phyloP scores from a whole-genome alignment of 2,113 vertebrate genomes.

The Colaptes auratus region DNA sequence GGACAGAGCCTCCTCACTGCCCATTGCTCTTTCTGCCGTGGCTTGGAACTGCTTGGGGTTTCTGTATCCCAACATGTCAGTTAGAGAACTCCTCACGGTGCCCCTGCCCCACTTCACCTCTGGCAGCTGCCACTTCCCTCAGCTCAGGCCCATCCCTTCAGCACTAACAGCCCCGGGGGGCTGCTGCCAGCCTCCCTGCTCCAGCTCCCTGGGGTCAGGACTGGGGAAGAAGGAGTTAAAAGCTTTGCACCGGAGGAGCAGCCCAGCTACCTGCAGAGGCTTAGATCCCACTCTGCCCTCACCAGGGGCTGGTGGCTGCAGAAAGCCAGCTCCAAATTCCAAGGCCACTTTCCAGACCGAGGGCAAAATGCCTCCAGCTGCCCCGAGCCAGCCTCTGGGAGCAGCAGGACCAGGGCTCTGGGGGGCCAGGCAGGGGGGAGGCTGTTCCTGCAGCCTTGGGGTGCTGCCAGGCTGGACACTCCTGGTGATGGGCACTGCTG shows the following conservation, averaged over 20 bases:
- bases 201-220: not conserved
- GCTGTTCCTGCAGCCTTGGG: not conserved
- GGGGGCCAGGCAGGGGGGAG: no score
- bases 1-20: rapidly evolving
- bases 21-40: not conserved
- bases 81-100: not conserved
- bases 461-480: not conserved
- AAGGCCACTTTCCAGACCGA: not conserved
- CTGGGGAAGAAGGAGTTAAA: conserved; percentile 37
- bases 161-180: not conserved
- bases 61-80: not conserved
- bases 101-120: not conserved
- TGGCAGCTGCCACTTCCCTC: not conserved
- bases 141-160: not conserved
- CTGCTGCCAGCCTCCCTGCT: rapidly evolving
- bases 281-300: not conserved
- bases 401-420: not conserved
- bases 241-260: not conserved
- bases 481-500: not conserved
- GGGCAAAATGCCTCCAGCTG: not conserved
- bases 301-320: not conserved
- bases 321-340: not conserved
- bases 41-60: not conserved
- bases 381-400: not conserved
- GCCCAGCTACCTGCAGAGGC: not conserved